Evolutionary conservation across 2,797 vertebrate species (phyloP), one percentile per base, ranked within the genome.

Genomic region (Acanthiza pusilla): DNA sequence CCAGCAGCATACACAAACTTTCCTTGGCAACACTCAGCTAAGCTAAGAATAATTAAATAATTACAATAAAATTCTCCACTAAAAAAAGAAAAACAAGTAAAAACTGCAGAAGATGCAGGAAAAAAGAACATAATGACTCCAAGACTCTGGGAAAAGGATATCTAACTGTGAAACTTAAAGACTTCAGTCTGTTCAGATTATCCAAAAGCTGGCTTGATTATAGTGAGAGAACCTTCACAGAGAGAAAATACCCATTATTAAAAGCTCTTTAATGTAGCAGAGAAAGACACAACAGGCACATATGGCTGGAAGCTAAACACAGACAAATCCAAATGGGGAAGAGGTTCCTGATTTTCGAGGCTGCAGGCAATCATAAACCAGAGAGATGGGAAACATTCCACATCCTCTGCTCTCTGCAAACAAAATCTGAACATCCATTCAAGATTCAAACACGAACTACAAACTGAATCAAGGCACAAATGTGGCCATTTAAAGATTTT

Each of bases 181-280:
- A 67, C 84, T 79, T 54, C 77, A 85, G 75, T 88, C 86, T 96
- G 92, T 85, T 96, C 61, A 57, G 67, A 73, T 91, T 87, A 93
- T 68, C 86, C 82, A 74, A 91, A 93, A 92, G 54, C 81, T 87
- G 84, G 25, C 36, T 96, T 67, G 86, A 96, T 95, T 95, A 93
- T 16, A 89, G 81, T 16, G 53, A 5, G 42, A 93, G 81, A 91
- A 89, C 68, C 54, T 92, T 65, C 92, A 65, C 38, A 51, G 86
- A 83, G 90, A 75, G 89, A 97, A 96, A 96, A 94, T 55, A 65
- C 42, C 68, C 36, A 1, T 80, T 94, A 94, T 85, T 92, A 96
- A 96, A 94, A 87, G 84, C 81, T 82, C 84, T 85, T 83, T 88
- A 94, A 91, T 83, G 84, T 4, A 80, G 57, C 86, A 76, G 63